Evolutionary conservation across 2,797 vertebrate species (phyloP), one percentile per base, ranked within the genome.

Genomic region (Pangasius djambal): DNA sequence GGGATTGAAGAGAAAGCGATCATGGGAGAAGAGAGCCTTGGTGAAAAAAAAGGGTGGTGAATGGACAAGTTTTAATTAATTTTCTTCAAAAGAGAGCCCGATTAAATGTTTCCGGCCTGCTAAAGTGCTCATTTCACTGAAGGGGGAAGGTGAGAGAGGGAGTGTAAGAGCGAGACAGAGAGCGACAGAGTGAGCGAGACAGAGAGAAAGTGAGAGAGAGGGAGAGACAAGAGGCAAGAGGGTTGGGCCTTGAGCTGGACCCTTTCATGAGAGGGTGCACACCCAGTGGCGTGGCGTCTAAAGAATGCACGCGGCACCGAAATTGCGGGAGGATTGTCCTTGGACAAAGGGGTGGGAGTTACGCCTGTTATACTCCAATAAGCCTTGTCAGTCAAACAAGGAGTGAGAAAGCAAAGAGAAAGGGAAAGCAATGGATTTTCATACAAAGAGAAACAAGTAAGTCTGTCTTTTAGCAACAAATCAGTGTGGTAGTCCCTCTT

Each of bases 311-410:
- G 97, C 95, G 96, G 98, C 98, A 98, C 94, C 87, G 97, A 98
- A 98, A 99, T 97, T 98, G 97, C 97, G 97, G 97, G 97, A 98
- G 97, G 97, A 99, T 99, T 99, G 98, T 99, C 97, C 96, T 92
- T 93, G 92, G 97, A 98, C 98, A 99, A 99, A 97, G 96, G 97
- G 96, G 95, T 79, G 96, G 96, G 97, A 97, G 98, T 98, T 98
- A 98, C 97, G 98, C 98, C 98, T 98, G 98, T 99, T 99, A 99
- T 96, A 97, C 96, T 97, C 98, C 98, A 99, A 99, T 99, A 99
- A 99, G 98, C 97, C 97, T 97, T 97, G 98, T 98, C 98, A 98
- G 98, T 99, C 98, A 99, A 97, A 99, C 97, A 98, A 97, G 98
- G 96, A 97, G 96, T 93, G 95, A 97, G 97, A 97, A 97, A 97